Evolutionary conservation across 2,888 invertebrate species (phyloP).

Genomic region (Malthinus flaveolus): DNA sequence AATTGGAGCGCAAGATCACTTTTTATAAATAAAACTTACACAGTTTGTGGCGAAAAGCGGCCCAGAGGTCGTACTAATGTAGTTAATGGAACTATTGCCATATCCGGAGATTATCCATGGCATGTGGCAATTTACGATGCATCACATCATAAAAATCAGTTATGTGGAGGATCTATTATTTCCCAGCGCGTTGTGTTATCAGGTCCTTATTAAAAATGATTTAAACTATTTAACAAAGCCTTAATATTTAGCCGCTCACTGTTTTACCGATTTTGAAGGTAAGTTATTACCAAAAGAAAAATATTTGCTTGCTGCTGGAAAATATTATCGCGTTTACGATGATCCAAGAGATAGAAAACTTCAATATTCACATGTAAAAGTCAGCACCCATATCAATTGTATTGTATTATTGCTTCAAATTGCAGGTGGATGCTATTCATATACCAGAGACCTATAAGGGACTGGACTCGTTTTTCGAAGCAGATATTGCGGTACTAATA

Average conservation of each 20-base stretch:
- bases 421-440: conserved; percentile 24
- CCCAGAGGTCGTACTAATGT: conserved; percentile 30
- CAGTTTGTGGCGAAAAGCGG: conserved; percentile 46
- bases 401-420: no score
- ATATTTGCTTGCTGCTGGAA: conserved; percentile 42
- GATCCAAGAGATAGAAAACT: conserved; percentile 36
- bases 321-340: conserved; percentile 41
- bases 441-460: conserved; percentile 38
- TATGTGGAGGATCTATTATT: conserved; percentile 46
- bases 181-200: conserved; percentile 40
- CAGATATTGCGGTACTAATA: conserved; percentile 49
- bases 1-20: not conserved
- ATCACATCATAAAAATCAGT: conserved; percentile 15
- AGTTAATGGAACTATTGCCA: conserved; percentile 9
- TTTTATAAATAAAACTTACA: not conserved
- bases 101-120: conserved; percentile 40
- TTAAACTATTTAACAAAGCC: not conserved
- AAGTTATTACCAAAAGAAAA: conserved; percentile 12
- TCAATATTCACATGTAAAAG: conserved; percentile 11
- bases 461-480: conserved; percentile 35
- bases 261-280: conserved; percentile 37
- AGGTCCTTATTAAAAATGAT: conserved; percentile 38
- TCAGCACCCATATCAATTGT: no score
- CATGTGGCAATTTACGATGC: conserved; percentile 41
- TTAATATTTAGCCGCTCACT: conserved; percentile 46